Evolutionary conservation across 2,888 invertebrate genomes (phyloP).

Genomic region (Gibbula magus): DNA sequence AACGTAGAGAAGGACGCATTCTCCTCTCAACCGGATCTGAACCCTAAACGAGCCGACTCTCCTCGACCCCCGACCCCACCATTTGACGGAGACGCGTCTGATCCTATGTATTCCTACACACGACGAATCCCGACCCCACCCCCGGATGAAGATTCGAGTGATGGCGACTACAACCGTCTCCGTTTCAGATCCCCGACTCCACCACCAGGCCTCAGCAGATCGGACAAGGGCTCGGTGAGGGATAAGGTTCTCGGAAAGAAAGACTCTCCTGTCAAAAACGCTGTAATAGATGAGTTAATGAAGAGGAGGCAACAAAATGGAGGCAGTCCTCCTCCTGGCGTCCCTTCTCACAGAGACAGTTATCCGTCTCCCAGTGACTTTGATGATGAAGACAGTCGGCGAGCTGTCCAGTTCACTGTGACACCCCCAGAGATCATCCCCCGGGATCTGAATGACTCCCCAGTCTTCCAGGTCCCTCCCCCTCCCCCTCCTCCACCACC

Average conservation of each 20-base stretch:
- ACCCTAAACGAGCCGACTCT: background rate
- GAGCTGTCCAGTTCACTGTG: conserved; percentile 34
- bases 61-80: conserved; percentile 30
- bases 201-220: conserved; percentile 25
- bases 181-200: conserved; percentile 29
- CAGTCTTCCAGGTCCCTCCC: conserved; percentile 29
- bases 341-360: background rate
- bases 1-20: conserved; percentile 11
- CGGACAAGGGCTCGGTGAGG: background rate
- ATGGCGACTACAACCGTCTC: background rate
- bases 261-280: background rate
- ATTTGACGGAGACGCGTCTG: conserved; percentile 4
- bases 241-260: conserved; percentile 3
- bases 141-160: background rate
- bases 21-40: background rate
- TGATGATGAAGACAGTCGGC: conserved; percentile 2
- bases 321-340: background rate
- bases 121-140: conserved; percentile 18
- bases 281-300: background rate
- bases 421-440: conserved; percentile 43
- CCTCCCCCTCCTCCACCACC: conserved; percentile 44
- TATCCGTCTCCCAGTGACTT: background rate
- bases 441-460: background rate
- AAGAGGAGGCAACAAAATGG: background rate
- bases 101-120: background rate